phyloP scores from a whole-genome alignment of 2,797 vertebrate species.

The Hypotaenidia okinawae region DNA sequence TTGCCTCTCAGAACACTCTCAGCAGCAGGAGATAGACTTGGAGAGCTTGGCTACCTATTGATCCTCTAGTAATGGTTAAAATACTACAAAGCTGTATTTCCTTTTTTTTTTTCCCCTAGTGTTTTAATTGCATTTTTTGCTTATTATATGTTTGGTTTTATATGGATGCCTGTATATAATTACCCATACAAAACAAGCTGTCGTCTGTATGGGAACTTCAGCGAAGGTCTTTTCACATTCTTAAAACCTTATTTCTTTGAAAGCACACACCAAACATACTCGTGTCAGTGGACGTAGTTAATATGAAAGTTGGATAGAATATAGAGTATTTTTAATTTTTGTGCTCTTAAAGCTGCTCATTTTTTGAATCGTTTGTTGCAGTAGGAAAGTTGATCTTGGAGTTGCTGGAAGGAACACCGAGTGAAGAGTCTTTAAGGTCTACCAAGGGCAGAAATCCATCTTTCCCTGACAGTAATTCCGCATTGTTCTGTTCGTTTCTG shows the following conservation, averaged over 20 bases:
- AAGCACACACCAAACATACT: neutral
- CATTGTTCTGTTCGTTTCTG: conserved; percentile 61
- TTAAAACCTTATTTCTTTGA: conserved; percentile 11
- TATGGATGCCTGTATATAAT: neutral
- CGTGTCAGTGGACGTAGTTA: neutral
- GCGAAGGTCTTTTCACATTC: neutral
- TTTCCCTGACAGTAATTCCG: conserved; percentile 62
- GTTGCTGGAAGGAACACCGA: conserved; percentile 45
- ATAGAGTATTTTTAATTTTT: neutral
- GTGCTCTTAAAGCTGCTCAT: neutral
- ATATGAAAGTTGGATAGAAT: neutral
- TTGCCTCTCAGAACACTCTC: neutral
- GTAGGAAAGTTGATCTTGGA: neutral
- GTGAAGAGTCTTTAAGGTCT: conserved; percentile 61
- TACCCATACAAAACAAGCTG: neutral
- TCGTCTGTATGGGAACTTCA: neutral
- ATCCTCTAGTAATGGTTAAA: neutral
- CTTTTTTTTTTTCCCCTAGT: neutral
- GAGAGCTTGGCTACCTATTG: neutral
- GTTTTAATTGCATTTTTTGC: neutral
- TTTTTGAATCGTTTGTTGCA: conserved; percentile 39
- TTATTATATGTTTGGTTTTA: neutral
- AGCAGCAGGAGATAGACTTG: neutral
- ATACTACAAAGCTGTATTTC: neutral
- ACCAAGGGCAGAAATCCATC: conserved; percentile 73